Conservation (phyloP, 2,888 invertebrate genomes). For the Apamea crenata region DNA sequence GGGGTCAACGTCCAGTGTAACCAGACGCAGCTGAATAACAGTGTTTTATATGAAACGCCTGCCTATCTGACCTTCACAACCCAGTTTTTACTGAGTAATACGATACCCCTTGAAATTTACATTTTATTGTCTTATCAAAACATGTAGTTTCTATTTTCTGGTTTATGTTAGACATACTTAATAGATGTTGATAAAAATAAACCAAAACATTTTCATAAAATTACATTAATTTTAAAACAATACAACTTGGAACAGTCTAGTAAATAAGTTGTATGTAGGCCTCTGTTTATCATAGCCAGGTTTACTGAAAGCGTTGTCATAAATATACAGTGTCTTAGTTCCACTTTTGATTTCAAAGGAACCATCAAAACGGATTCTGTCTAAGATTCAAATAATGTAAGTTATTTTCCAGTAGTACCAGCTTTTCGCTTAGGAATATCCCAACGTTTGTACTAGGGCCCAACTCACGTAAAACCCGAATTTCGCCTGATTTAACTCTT, state of each 20-base stretch:
- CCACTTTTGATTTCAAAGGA: conserved; percentile 39
- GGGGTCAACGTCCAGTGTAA: neutral
- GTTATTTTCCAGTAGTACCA: conserved; percentile 24
- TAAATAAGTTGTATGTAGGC: conserved; percentile 28
- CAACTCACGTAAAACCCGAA: conserved; percentile 2
- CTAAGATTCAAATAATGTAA: conserved; percentile 26
- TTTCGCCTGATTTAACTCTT: conserved; percentile 21
- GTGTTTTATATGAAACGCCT: neutral
- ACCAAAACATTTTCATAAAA: neutral
- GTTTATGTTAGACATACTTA: no score
- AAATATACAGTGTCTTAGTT: conserved; percentile 44
- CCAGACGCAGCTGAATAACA: neutral
- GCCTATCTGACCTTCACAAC: neutral
- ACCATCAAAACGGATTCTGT: conserved; percentile 27
- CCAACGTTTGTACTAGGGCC: conserved; percentile 7
- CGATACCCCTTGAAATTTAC: no score
- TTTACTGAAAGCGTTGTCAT: conserved; percentile 36
- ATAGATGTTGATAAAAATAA: neutral
- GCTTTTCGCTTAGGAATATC: conserved; percentile 25
- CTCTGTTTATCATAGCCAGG: conserved; percentile 38
- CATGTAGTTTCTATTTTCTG: neutral
- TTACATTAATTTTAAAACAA: conserved; percentile 14
- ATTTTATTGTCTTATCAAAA: neutral
- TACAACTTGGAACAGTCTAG: conserved; percentile 22
- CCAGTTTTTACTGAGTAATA: no score